Evolutionary conservation across 2,113 vertebrate species (phyloP).

Genomic region (Pachyramphus minor): DNA sequence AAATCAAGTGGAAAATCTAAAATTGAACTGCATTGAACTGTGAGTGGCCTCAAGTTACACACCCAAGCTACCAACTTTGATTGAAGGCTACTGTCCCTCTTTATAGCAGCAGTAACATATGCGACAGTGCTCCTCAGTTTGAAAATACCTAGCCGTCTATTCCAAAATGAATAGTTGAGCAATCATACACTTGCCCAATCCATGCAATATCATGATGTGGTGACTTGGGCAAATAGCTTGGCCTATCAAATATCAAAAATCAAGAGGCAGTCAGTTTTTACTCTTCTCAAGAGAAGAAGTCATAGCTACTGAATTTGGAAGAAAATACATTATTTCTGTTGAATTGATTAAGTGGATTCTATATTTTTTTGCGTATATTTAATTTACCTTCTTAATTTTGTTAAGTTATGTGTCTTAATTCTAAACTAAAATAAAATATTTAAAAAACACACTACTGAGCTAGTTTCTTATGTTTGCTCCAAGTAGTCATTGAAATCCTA

Average conservation of each 20-base stretch:
- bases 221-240: neutral
- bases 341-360: neutral
- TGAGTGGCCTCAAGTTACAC: neutral
- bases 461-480: neutral
- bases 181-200: neutral
- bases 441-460: neutral
- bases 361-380: neutral
- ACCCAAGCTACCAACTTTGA: neutral
- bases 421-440: neutral
- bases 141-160: neutral
- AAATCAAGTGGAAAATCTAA: neutral
- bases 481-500: neutral
- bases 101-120: neutral
- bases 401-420: neutral
- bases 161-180: neutral
- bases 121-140: neutral
- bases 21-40: neutral
- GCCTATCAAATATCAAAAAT: neutral
- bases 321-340: neutral
- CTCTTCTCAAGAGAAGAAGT: neutral
- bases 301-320: neutral
- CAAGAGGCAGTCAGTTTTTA: neutral
- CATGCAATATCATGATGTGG: neutral
- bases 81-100: neutral
- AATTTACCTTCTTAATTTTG: neutral